Base-by-base conservation (phyloP, 2,888 invertebrate species). In the Luperina nickerlii region DNA sequence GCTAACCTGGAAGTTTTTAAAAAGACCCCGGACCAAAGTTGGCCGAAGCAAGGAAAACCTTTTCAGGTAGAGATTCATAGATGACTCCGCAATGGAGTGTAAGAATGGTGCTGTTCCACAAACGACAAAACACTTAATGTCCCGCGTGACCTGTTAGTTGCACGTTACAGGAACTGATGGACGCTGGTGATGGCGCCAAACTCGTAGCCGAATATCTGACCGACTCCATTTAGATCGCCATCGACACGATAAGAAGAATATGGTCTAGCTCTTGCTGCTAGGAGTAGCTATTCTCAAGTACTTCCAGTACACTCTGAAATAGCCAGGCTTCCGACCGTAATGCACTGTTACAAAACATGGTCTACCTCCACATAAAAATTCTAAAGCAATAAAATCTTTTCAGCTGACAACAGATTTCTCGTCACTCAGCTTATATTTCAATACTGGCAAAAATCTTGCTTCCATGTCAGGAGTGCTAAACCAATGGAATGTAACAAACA, bases 341-440 rank as follows among this genome's bases (percentile, higher is more conserved):
- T 4, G 15, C 32, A 9, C 1, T 24, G 24, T 6, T 11, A 60
- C n/a, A 1, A 48, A 60, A 75, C 27, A 38, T 62, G 38, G 6
- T 27, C 8, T 51, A 66, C 15, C n/a, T 20, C 2, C 32, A 27
- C 9, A 48, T 60, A 27, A 9, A 66, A 38, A 38, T 68, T 8
- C 42, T 24, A 20, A 27, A 69, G 63, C 54, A 85, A 68, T 69
- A 42, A 69, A 65, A 80, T 71, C 2, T 69, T 73, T 65, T 73
- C 57, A 57, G 45, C 76, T 71, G 76, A 76, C 71, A 67, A 65
- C 54, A 63, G 48, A 45, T 51, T 54, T 83, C 63, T n/a, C 51
- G 38, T 75, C 32, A 74, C 74, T 75, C 65, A 74, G 75, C 66
- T 78, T 79, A 72, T 75, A 82, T 86, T 88, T 84, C 72, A 73